phyloP scores from a whole-genome alignment of 2,888 invertebrate species.

The Herminia tarsipennalis region DNA sequence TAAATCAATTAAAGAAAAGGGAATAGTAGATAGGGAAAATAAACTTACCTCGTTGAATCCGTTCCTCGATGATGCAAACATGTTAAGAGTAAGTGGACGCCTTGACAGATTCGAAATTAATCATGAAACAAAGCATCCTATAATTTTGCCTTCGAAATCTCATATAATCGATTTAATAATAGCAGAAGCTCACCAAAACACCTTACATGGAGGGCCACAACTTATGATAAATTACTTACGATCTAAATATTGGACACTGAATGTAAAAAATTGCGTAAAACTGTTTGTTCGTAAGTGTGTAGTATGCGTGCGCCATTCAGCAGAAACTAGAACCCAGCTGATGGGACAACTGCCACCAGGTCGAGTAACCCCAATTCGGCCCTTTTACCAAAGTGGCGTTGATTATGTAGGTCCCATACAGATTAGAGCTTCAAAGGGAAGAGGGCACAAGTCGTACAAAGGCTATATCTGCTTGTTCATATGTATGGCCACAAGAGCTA shows the following conservation, averaged over 20 bases:
- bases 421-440: constrained; percentile 12
- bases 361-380: constrained; percentile 16
- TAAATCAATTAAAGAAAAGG: constrained; percentile 8
- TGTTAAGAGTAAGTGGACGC: constrained; percentile 27
- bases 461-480: not conserved
- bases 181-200: constrained; percentile 29
- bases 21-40: constrained; percentile 11
- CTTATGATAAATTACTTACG: constrained; percentile 27
- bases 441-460: not conserved
- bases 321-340: constrained; percentile 6
- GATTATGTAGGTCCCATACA: constrained; percentile 26
- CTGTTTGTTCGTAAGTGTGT: not conserved
- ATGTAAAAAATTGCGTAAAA: constrained; percentile 13
- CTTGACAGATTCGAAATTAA: constrained; percentile 8
- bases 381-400: constrained; percentile 19
- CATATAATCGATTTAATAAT: constrained; percentile 20
- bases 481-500: too few species aligned
- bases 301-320: not conserved
- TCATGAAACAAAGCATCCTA: constrained; percentile 20
- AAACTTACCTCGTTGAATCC: constrained; percentile 12
- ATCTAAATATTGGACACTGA: constrained; percentile 27
- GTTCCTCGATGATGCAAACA: constrained; percentile 14
- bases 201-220: constrained; percentile 36
- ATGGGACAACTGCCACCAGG: constrained; percentile 32
- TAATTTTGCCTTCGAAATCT: constrained; percentile 14